Percentiles rank a stretch among this genome's conserved stretches.
Conservation (phyloP, 2,113 vertebrate species). For the Dromas ardeola region DNA sequence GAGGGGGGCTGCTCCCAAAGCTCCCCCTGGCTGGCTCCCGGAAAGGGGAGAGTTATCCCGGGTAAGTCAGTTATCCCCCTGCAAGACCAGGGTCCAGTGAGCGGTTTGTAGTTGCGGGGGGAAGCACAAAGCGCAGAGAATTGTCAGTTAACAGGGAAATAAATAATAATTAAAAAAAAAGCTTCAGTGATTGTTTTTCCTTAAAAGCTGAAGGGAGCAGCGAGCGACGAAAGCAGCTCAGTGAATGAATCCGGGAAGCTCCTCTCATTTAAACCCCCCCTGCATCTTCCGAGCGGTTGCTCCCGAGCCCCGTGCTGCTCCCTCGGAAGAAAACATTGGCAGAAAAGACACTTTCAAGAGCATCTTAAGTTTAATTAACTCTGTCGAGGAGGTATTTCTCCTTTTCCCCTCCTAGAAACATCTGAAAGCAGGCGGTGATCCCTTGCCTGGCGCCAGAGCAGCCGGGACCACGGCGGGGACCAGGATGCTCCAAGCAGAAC, state of each 20-base stretch:
- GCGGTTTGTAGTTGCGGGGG: neutral
- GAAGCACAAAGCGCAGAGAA: rapidly evolving
- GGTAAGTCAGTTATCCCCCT: neutral
- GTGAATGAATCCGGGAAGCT: neutral
- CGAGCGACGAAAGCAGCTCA: rapidly evolving
- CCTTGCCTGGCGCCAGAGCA: neutral
- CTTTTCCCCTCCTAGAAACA: neutral
- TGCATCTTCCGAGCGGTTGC: rapidly evolving
- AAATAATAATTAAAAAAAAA: neutral
- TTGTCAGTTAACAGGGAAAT: rapidly evolving
- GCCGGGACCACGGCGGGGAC: neutral
- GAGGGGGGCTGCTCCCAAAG: neutral
- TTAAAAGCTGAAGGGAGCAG: neutral
- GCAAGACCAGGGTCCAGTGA: too few species aligned
- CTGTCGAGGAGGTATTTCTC: neutral
- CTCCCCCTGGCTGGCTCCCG: neutral
- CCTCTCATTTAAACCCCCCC: neutral
- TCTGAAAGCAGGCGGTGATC: neutral
- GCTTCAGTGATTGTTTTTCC: rapidly evolving
- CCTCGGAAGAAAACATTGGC: rapidly evolving
- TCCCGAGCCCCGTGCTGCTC: neutral
- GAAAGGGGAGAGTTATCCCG: neutral
- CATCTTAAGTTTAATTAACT: neutral
- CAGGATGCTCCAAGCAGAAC: neutral
- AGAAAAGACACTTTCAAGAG: neutral